Base-by-base conservation (phyloP, 1,140 invertebrate species). In the Zaprionus ghesquierei region DNA sequence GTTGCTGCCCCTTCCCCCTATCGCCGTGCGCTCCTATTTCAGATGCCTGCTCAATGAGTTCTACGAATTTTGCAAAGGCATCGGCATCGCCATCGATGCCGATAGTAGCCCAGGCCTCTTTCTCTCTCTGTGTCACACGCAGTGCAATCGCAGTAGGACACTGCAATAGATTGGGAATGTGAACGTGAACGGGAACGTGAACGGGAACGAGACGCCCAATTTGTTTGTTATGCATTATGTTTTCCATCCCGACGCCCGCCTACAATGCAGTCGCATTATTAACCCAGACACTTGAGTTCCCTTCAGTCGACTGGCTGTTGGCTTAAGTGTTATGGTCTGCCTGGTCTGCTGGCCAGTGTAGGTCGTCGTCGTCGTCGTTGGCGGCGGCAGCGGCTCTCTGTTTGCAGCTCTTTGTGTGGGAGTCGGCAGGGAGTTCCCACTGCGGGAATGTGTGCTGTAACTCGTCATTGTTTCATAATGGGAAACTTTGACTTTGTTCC, bases 191-290 rank as follows among this genome's bases (percentile, higher is more conserved):
- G 35, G 5, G n/a, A 15, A 15, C 35, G 35, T 1, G n/a, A 15
- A 15, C 35, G 35, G 6, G 35, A 15, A 31, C 46, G 22, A 53
- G 60, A 35, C 31, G 58, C 58, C 71, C 71, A 74, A 74, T 74
- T 74, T 69, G 71, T 74, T 74, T 74, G 64, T 61, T 69, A 22
- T 69, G 65, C 56, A 60, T 71, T 55, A 55, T 63, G 50, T 46
- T 18, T 22, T 3, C 18, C 18, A 9, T 18, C 5, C 15, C 15
- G 18, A 22, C 18, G 41, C 41, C 64, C 70, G 70, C 70, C 70
- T 61, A 69, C 70, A 73, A 73, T 69, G 64, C 64, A 69, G 69
- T 61, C 49, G 38, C 70, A 73, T 73, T 73, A 73, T 73, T 73
- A 69, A 49, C 55, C 64, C 71, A 69, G 71, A 74, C 65, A 74